Percentiles rank a stretch among this genome's conserved stretches.
Conservation (phyloP, 2,797 vertebrate species). For the Benthosema pterotum region DNA sequence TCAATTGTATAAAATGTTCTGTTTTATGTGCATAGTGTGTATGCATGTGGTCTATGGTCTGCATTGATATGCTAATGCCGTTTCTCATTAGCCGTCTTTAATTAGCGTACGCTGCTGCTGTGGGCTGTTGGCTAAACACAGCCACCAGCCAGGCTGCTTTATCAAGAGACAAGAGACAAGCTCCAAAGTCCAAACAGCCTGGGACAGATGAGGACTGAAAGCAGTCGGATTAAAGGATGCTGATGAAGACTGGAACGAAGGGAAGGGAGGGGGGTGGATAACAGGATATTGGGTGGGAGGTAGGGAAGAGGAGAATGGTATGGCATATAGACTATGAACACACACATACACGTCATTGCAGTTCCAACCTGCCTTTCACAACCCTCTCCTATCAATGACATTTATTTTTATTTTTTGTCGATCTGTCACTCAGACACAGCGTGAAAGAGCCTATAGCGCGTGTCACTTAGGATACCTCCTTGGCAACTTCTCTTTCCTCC, state of each 20-base stretch:
- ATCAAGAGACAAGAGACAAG: slow-evolving; percentile 31
- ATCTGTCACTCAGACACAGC: slow-evolving; percentile 34
- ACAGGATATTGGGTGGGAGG: not conserved
- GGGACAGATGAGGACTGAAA: slow-evolving; percentile 16
- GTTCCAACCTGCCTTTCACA: too few species aligned
- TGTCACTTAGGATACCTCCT: slow-evolving; percentile 30
- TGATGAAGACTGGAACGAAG: slow-evolving; percentile 3
- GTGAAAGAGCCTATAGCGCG: slow-evolving; percentile 29
- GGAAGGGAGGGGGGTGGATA: not conserved
- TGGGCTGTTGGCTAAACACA: slow-evolving; percentile 43
- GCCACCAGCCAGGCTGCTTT: slow-evolving; percentile 31
- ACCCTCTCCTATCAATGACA: slow-evolving; percentile 19
- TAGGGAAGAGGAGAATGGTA: too few species aligned
- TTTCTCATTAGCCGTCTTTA: slow-evolving; percentile 65
- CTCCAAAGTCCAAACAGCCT: slow-evolving; percentile 18
- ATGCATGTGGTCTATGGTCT: slow-evolving; percentile 15
- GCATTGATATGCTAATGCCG: slow-evolving; percentile 65
- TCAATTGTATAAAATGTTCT: too few species aligned
- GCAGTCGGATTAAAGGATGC: slow-evolving; percentile 10
- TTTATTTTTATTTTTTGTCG: slow-evolving; percentile 26
- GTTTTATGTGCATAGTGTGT: slow-evolving; percentile 1
- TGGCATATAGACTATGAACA: too few species aligned
- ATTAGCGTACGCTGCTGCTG: slow-evolving; percentile 52
- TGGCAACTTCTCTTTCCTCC: slow-evolving; percentile 50
- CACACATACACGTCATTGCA: too few species aligned